A percentile compares a stretch with the other conserved stretches of the same genome.
Evolutionary conservation across 2,888 invertebrate species (phyloP).

Genomic region (Leucozona laternaria): DNA sequence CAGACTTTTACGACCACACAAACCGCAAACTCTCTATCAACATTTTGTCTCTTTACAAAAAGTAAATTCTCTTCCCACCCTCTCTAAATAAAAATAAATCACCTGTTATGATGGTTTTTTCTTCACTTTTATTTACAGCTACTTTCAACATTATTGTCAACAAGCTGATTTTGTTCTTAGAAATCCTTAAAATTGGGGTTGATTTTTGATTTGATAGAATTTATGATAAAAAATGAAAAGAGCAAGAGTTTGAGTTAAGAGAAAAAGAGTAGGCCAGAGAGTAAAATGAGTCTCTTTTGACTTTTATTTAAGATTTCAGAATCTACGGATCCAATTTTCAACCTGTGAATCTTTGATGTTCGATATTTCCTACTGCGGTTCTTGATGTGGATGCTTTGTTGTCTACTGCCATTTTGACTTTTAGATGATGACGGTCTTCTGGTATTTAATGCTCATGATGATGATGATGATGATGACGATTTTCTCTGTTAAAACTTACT

Average conservation of each 20-base stretch:
- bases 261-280: not conserved
- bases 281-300: not conserved
- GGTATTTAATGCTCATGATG: not conserved
- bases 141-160: slow-evolving; percentile 29
- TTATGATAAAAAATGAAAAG: not conserved
- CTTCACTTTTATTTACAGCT: slow-evolving; percentile 24
- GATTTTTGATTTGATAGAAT: too few species aligned
- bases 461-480: not conserved
- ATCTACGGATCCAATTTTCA: slow-evolving; percentile 2
- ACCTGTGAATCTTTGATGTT: slow-evolving; percentile 31
- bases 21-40: slow-evolving; percentile 5
- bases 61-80: not conserved
- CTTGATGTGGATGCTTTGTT: slow-evolving; percentile 35
- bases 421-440: slow-evolving; percentile 18
- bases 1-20: not conserved
- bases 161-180: slow-evolving; percentile 23
- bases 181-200: not conserved
- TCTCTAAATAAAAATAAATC: not conserved
- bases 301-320: slow-evolving; percentile 6
- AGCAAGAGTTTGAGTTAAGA: not conserved
- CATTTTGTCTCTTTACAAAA: slow-evolving; percentile 32
- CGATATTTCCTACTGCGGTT: slow-evolving; percentile 4
- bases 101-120: slow-evolving; percentile 28
- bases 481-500: slow-evolving; percentile 35
- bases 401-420: slow-evolving; percentile 33